Percentiles rank a stretch among this genome's conserved stretches.
These are phyloP conservation scores for Dorcus hopei DNA, from an alignment of 2,888 invertebrate species.

Conservation along the genomic window DNA sequence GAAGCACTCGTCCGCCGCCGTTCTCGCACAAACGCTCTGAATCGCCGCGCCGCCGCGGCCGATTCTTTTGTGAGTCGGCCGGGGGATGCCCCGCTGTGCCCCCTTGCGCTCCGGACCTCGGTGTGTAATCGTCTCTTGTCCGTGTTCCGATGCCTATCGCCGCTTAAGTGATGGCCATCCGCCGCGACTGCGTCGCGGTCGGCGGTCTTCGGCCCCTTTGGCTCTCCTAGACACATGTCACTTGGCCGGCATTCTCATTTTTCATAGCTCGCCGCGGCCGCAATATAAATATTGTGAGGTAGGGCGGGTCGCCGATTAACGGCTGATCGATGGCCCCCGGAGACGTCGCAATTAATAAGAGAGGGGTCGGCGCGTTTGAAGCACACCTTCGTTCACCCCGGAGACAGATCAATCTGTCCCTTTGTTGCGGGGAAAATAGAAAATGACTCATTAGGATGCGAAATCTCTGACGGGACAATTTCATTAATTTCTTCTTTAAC, in stretches of 20 bases:
- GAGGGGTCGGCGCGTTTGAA: neutral
- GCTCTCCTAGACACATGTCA: constrained; percentile 15
- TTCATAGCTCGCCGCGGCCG: constrained; percentile 23
- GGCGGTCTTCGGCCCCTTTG: constrained; percentile 15
- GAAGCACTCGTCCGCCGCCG: too few species aligned
- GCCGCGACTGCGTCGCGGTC: constrained; percentile 7
- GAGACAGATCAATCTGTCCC: too few species aligned
- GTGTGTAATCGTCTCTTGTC: neutral
- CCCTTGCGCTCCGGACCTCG: too few species aligned
- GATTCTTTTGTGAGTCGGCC: too few species aligned
- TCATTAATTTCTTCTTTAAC: too few species aligned
- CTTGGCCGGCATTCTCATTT: constrained; percentile 18
- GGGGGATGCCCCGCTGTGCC: too few species aligned
- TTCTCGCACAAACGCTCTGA: too few species aligned
- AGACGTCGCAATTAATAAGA: constrained; percentile 31
- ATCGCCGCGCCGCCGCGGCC: too few species aligned
- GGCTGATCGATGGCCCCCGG: constrained; percentile 38
- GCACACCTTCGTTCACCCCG: too few species aligned
- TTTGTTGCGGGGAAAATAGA: too few species aligned
- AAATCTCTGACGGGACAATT: too few species aligned
- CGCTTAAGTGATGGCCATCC: constrained; percentile 5
- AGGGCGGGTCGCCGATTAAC: constrained; percentile 32
- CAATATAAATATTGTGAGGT: constrained; percentile 46
- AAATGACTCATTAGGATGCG: too few species aligned
- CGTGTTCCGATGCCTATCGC: constrained; percentile 3